These are phyloP conservation scores for Hemitrygon akajei DNA, from an alignment of 2,797 vertebrate species.

Conservation along the genomic window DNA sequence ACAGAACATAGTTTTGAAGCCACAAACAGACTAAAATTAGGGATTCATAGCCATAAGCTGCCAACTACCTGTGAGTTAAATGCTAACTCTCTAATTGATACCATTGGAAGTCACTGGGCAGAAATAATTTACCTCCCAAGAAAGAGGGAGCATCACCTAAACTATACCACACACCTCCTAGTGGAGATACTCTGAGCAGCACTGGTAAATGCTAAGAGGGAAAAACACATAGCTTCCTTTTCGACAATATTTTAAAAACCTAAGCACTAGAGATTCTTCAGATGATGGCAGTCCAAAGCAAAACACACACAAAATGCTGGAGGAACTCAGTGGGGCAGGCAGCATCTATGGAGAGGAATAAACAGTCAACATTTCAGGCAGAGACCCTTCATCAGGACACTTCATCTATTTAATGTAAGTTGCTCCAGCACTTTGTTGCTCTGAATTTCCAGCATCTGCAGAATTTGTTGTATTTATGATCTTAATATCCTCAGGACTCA, in stretches of 20 bases:
- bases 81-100: neutral
- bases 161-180: neutral
- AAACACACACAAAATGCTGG: too few species aligned
- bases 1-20: neutral
- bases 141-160: neutral
- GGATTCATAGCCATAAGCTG: neutral
- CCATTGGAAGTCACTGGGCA: neutral
- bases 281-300: too few species aligned
- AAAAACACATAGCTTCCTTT: neutral
- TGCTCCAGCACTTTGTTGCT: too few species aligned
- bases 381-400: too few species aligned
- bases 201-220: neutral
- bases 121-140: neutral
- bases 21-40: neutral
- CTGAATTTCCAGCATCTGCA: too few species aligned
- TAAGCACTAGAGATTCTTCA: too few species aligned
- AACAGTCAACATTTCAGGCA: too few species aligned
- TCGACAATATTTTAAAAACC: neutral
- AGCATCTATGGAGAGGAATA: too few species aligned
- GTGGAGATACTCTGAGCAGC: neutral
- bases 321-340: too few species aligned
- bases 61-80: neutral
- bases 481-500: too few species aligned
- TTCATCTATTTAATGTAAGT: too few species aligned
- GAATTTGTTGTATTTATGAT: too few species aligned